A percentile compares a stretch with the other conserved stretches of the same genome.
Evolutionary conservation across 2,888 invertebrate genomes (phyloP).

Genomic region (Myopa testacea): DNA sequence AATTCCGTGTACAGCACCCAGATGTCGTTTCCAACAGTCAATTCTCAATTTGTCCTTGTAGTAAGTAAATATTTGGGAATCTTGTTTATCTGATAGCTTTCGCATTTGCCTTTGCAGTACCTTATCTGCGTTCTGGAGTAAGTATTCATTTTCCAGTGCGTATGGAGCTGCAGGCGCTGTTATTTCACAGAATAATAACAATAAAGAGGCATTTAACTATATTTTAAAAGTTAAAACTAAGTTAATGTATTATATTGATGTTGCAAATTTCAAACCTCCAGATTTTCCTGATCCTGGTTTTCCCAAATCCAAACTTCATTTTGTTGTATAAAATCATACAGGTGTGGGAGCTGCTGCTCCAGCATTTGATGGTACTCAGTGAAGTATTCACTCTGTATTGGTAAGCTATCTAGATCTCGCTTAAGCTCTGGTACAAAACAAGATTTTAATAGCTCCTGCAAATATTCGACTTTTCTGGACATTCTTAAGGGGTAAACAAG

Average conservation of each 20-base stretch:
- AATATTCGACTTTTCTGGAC: conserved; percentile 33
- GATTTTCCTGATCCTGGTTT: conserved; percentile 38
- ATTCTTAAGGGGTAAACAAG: not conserved
- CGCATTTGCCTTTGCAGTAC: conserved; percentile 45
- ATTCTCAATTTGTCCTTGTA: conserved; percentile 58
- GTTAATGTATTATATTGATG: not conserved
- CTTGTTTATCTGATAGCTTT: conserved; percentile 26
- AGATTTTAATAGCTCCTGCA: conserved; percentile 51
- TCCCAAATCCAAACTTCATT: conserved; percentile 38
- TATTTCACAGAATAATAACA: conserved; percentile 60
- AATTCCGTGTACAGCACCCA: conserved; percentile 61
- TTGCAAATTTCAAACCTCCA: conserved; percentile 28
- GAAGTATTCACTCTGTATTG: conserved; percentile 55
- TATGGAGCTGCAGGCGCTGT: conserved; percentile 55
- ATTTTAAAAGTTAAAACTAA: not conserved
- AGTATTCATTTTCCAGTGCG: conserved; percentile 47
- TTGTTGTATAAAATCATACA: conserved; percentile 59
- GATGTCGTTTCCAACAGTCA: conserved; percentile 60
- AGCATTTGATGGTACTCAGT: conserved; percentile 52
- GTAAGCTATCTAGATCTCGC: conserved; percentile 57
- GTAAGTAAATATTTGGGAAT: conserved; percentile 54
- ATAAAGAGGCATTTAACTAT: conserved; percentile 55
- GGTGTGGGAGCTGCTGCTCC: conserved; percentile 54
- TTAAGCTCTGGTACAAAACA: conserved; percentile 58
- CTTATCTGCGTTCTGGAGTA: conserved; percentile 52